Percentiles rank a stretch among this genome's conserved stretches.
phyloP scores from a whole-genome alignment of 2,888 invertebrate species.

The Baronia brevicornis region DNA sequence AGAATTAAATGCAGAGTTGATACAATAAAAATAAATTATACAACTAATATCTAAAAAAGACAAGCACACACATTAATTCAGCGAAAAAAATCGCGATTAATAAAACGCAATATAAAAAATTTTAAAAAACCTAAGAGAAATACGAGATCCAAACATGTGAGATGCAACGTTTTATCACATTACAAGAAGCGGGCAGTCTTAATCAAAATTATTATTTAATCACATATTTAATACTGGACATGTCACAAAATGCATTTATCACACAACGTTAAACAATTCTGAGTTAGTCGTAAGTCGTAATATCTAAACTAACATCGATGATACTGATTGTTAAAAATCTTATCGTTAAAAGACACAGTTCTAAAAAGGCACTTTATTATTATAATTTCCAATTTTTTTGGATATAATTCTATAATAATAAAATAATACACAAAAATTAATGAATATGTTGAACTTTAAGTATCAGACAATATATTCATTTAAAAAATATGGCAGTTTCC shows the following conservation, averaged over 20 bases:
- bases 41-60: conserved; percentile 12
- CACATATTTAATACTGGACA: conserved; percentile 51
- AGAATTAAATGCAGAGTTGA: conserved; percentile 19
- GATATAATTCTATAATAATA: conserved; percentile 1
- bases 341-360: conserved; percentile 18
- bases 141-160: conserved; percentile 36
- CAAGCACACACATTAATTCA: conserved; percentile 17
- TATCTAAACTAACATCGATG: conserved; percentile 8
- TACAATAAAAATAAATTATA: conserved; percentile 16
- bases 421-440: conserved; percentile 3
- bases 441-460: too few relatives aligned
- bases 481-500: too few relatives aligned
- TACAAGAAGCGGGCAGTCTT: conserved; percentile 35
- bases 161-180: conserved; percentile 31
- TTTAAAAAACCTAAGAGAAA: conserved; percentile 22
- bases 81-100: conserved; percentile 15
- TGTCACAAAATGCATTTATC: conserved; percentile 42
- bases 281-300: neutral
- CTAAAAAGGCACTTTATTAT: conserved; percentile 26
- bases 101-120: conserved; percentile 18
- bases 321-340: conserved; percentile 17
- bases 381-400: conserved; percentile 9
- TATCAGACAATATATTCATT: too few relatives aligned
- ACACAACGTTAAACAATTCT: conserved; percentile 27
- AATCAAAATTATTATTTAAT: conserved; percentile 26